phyloP scores from a whole-genome alignment of 2,888 invertebrate species.

The Peribatodes rhomboidaria region DNA sequence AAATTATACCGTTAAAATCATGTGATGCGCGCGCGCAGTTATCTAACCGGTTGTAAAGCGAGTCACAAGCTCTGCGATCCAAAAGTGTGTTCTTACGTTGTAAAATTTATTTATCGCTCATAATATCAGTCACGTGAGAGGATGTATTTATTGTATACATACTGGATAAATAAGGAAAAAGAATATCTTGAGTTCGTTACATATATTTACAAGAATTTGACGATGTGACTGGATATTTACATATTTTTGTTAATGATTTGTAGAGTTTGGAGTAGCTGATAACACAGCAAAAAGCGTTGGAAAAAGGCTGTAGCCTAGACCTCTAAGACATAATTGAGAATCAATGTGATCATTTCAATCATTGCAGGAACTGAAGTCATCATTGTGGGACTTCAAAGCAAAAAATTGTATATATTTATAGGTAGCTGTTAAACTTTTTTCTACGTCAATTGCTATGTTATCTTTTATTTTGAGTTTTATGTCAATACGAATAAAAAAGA shows the following conservation, averaged over 20 bases:
- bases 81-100: slow-evolving; percentile 19
- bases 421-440: background rate
- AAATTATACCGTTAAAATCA: slow-evolving; percentile 31
- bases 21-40: slow-evolving; percentile 36
- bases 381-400: no score
- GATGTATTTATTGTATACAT: background rate
- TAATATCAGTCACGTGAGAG: slow-evolving; percentile 14
- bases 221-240: background rate
- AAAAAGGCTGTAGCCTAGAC: no score
- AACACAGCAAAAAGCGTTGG: background rate
- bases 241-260: background rate
- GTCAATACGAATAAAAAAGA: background rate
- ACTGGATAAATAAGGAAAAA: slow-evolving; percentile 8
- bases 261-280: background rate
- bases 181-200: background rate
- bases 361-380: no score
- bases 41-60: slow-evolving; percentile 42
- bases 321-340: no score
- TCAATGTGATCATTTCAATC: no score
- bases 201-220: background rate
- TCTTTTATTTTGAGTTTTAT: slow-evolving; percentile 1
- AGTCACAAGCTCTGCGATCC: slow-evolving; percentile 29
- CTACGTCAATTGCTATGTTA: background rate
- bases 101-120: slow-evolving; percentile 30
- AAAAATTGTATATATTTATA: no score